phyloP scores from a whole-genome alignment of 2,113 vertebrate species.

The Aptenodytes patagonicus region DNA sequence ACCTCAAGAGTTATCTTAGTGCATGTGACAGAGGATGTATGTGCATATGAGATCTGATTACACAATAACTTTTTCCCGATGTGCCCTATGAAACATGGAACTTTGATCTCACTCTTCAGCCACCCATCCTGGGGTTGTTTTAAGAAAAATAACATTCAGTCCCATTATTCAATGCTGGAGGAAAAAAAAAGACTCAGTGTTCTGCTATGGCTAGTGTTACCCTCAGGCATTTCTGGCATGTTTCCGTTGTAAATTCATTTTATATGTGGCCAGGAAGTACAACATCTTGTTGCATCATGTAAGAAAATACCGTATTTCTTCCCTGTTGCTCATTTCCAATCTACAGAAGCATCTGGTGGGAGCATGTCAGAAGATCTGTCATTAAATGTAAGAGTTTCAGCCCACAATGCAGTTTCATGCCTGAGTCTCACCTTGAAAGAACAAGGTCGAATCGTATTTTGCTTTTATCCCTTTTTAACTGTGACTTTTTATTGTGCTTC shows the following conservation, averaged over 20 bases:
- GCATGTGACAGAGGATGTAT: background rate
- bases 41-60: background rate
- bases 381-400: constrained; percentile 27
- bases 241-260: constrained; percentile 74
- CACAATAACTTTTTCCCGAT: background rate
- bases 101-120: constrained; percentile 28
- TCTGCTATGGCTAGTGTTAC: constrained; percentile 64
- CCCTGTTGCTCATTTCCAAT: constrained; percentile 62
- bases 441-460: background rate
- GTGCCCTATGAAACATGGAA: background rate
- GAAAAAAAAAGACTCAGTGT: background rate
- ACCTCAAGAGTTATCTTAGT: background rate
- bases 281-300: constrained; percentile 77
- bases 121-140: constrained; percentile 32
- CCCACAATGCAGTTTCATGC: background rate
- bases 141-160: constrained; percentile 60
- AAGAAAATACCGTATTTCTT: constrained; percentile 70
- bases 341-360: constrained; percentile 60
- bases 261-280: constrained; percentile 71
- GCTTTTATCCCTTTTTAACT: constrained; percentile 1
- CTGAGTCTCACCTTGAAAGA: background rate
- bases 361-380: constrained; percentile 54
- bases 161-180: constrained; percentile 26
- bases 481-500: background rate
- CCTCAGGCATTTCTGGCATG: constrained; percentile 66